Conservation (phyloP, 2,888 invertebrate genomes). For the Limnephilus rhombicus region DNA sequence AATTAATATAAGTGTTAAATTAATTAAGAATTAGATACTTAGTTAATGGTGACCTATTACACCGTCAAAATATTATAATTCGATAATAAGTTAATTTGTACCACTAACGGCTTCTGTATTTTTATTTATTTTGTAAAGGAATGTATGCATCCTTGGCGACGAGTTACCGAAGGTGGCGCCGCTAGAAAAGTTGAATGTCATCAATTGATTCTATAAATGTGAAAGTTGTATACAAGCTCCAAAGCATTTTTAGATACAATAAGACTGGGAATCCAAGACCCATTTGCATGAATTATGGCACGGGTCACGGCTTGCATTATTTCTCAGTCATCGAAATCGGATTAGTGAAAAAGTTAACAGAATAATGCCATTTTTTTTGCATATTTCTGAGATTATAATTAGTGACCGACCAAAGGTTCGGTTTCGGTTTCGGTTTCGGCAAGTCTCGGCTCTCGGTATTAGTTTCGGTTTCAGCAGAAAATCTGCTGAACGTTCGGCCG, state of each 20-base stretch:
- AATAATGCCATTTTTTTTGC: neutral
- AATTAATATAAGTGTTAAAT: neutral
- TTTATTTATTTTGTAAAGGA: neutral
- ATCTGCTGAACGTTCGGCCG: no score
- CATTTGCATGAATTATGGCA: conserved; percentile 29
- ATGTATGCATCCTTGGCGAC: neutral
- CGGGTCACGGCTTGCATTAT: conserved; percentile 28
- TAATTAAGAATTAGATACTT: neutral
- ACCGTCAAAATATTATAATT: neutral
- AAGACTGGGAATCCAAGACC: neutral
- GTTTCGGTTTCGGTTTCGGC: no score
- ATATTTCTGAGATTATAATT: neutral
- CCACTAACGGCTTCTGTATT: neutral
- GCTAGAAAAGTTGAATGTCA: neutral
- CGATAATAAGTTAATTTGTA: neutral
- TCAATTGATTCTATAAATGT: conserved; percentile 1
- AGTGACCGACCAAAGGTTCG: no score
- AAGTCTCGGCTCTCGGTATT: no score
- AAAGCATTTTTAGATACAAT: neutral
- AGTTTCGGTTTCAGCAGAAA: no score
- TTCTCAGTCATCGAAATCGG: conserved; percentile 16
- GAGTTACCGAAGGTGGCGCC: neutral
- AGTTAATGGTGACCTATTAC: neutral
- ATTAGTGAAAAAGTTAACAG: neutral
- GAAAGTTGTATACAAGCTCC: neutral